Evolutionary conservation across 2,797 vertebrate genomes (phyloP), one percentile per base, ranked within the genome.

Genomic region (Syngnathus rostellatus): DNA sequence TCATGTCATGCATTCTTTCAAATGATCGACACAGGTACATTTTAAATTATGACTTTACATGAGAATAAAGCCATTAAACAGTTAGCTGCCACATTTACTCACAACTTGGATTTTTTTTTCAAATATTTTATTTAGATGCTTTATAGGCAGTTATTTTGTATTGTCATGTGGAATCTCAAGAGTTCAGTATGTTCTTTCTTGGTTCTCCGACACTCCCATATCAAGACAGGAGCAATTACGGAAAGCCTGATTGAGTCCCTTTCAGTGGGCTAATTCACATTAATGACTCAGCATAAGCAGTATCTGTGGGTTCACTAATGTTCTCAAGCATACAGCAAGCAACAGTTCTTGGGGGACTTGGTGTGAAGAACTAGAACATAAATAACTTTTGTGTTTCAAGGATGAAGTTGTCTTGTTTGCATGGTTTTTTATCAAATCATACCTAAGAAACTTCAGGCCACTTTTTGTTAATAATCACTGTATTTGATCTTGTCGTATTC

Each of bases 151-250:
- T 23, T 23, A 23, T 23, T 23, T 45, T 46, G 61, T 64, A 63
- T 74, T 53, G 64, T 74, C 63, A 25, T 64, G 48, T 66, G 41
- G 70, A 46, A 16, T 8, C 67, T 73, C 64, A n/a, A 41, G 59
- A n/a, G 38, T 61, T 40, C 69, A 21, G 72, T 62, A 57, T 68
- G 54, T 68, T 70, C 57, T 17, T 63, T 74, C 58, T 16, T 71
- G 77, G 67, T 81, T 83, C 82, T 80, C 80, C 81, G 88, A 83
- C 86, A 86, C 85, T 77, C 86, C 86, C 84, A 76, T 72, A 53
- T 54, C 41, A 14, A 72, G 72, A 70, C 68, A 60, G 62, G 77
- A 73, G 63, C 68, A 69, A 89, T 89, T 82, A 84, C 83, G 68
- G 82, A 85, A 82, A 84, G 81, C 81, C 77, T 83, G 81, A 81